Percentiles rank a stretch among this genome's conserved stretches.
phyloP scores from a whole-genome alignment of 1,140 invertebrate genomes.

The Drosophila pectinifera region DNA sequence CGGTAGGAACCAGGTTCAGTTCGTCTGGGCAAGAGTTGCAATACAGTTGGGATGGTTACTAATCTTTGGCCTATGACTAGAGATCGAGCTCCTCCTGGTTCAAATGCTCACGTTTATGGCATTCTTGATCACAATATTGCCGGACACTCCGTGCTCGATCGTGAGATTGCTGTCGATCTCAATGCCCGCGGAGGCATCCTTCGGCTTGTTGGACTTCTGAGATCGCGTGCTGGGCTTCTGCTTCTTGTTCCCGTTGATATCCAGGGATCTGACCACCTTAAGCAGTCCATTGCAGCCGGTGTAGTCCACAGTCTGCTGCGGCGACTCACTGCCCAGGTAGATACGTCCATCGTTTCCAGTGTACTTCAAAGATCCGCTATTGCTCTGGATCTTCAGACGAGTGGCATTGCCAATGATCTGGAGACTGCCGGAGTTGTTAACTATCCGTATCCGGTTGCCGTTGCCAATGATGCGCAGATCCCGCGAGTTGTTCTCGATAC shows the following conservation, averaged over 20 bases:
- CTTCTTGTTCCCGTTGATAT: conserved; percentile 36
- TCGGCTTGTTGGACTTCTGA: background rate
- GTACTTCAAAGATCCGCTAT: conserved; percentile 66
- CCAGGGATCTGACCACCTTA: conserved; percentile 73
- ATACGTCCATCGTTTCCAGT: conserved; percentile 81
- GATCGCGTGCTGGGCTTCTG: conserved; percentile 42
- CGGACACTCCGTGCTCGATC: conserved; percentile 56
- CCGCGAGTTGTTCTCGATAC: conserved; percentile 70
- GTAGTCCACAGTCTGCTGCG: conserved; percentile 71
- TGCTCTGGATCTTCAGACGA: conserved; percentile 71
- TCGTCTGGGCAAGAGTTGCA: conserved; percentile 41
- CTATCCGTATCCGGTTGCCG: conserved; percentile 73
- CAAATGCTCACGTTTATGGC: conserved; percentile 77
- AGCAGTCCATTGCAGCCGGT: conserved; percentile 77
- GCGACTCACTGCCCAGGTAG: conserved; percentile 71
- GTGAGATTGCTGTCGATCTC: conserved; percentile 67
- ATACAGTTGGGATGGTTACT: conserved; percentile 6
- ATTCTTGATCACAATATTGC: conserved; percentile 81
- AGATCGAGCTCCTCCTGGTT: conserved; percentile 16
- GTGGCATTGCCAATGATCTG: conserved; percentile 75
- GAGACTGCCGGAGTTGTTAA: conserved; percentile 61
- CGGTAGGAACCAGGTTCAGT: conserved; percentile 36
- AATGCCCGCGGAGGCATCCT: conserved; percentile 17
- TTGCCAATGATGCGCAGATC: conserved; percentile 79
- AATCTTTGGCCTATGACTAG: conserved; percentile 54